Evolutionary conservation across 2,113 vertebrate species (phyloP).

Genomic region (Sorex fumeus): DNA sequence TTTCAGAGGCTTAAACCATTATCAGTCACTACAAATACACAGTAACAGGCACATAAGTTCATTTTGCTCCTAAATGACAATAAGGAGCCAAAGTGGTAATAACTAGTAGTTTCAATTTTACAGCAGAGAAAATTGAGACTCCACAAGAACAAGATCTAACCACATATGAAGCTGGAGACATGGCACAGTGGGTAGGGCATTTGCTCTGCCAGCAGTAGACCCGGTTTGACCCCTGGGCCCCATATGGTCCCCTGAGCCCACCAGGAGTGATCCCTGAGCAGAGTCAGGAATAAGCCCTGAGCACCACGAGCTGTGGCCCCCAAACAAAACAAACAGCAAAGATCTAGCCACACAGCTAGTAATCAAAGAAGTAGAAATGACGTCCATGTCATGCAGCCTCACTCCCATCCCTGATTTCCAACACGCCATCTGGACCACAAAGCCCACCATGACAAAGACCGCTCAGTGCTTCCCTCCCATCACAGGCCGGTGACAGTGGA

Average conservation of each 20-base stretch:
- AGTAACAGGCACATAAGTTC: not conserved
- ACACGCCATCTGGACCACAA: not conserved
- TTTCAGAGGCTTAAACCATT: not conserved
- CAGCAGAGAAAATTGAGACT: slow-evolving; percentile 1
- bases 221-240: no score
- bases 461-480: not conserved
- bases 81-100: not conserved
- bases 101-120: slow-evolving; percentile 10
- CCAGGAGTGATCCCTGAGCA: no score
- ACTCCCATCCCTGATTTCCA: not conserved
- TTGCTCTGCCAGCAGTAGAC: no score
- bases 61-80: not conserved
- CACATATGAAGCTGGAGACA: not conserved
- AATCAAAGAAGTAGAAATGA: not conserved
- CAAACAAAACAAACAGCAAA: no score
- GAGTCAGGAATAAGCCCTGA: no score
- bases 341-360: not conserved
- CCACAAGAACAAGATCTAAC: not conserved
- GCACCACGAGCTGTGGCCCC: no score
- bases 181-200: no score
- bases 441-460: not conserved
- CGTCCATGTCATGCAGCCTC: not conserved
- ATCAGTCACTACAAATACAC: not conserved
- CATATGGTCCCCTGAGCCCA: no score
- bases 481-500: rapidly evolving